Evolutionary conservation across 2,113 vertebrate species (phyloP).

Genomic region (Lampris megalopsis): DNA sequence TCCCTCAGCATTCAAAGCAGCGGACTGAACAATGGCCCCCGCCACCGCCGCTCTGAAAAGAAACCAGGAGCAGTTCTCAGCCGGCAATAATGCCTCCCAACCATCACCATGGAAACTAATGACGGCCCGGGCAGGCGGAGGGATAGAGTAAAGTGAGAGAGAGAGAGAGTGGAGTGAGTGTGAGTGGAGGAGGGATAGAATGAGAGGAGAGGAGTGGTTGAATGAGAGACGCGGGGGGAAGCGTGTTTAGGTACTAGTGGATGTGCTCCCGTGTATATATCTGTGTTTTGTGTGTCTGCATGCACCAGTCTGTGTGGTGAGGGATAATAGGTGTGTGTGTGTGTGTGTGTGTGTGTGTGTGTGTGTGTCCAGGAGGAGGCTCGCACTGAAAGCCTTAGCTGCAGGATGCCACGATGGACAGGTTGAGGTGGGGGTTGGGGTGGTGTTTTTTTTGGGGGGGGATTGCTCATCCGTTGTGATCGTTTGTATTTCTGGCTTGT

Average conservation of each 20-base stretch:
- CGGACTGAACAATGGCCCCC: constrained; percentile 78
- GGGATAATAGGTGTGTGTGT: too few relatives aligned
- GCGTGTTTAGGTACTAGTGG: constrained; percentile 74
- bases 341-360: constrained; percentile 23
- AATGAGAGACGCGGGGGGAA: constrained; percentile 77
- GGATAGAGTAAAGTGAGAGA: constrained; percentile 20
- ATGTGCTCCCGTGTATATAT: constrained; percentile 60
- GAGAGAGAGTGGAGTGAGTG: background rate
- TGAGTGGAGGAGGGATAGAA: constrained; percentile 45
- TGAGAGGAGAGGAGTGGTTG: constrained; percentile 59
- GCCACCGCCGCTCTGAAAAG: constrained; percentile 84
- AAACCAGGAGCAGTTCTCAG: constrained; percentile 86
- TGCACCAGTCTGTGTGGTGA: too few relatives aligned
- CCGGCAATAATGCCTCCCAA: constrained; percentile 87
- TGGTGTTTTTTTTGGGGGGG: too few relatives aligned
- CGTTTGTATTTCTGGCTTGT: constrained; percentile 35
- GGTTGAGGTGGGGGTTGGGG: background rate
- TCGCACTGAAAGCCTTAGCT: constrained; percentile 13
- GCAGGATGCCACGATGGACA: background rate
- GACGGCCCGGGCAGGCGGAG: constrained; percentile 72
- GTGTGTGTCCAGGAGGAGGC: constrained; percentile 19
- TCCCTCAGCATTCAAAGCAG: constrained; percentile 70
- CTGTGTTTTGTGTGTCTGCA: background rate
- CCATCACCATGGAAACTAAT: constrained; percentile 94
- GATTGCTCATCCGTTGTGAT: background rate